Evolutionary conservation across 1,140 invertebrate species (phyloP), one percentile per base, ranked within the genome.

Genomic region (Leptopilina clavipes): DNA sequence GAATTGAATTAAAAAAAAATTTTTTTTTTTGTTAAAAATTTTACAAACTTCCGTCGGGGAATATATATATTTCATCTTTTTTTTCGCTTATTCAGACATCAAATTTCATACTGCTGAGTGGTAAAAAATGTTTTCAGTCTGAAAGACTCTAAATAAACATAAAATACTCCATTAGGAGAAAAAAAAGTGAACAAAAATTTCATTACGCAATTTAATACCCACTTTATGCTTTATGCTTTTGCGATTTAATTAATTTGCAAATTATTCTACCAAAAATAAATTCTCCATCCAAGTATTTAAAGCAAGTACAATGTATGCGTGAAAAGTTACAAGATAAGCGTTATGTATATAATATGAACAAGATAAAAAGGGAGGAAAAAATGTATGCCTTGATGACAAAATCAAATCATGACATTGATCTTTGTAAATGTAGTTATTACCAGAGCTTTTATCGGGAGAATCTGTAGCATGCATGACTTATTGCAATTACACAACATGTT

Each of bases 401-500:
- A 31, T 22, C 59, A 65, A 65, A 65, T 65, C 59, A 65, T 65
- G 59, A 31, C 59, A 65, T 22, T 65, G 59, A 65, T 65, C 59
- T 65, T 19, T 25, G 19, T 65, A 59, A 59, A 59, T 59, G 56
- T 59, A 59, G 56, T 22, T 22, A 65, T 65, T 65, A 65, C 25
- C 22, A 31, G 59, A 6, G 18, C 17, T 65, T 31, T 65, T 31
- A 14, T n/a, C 59, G 19, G 22, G 1, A 37, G 59, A 31, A 65
- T 65, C 59, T 31, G 59, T 22, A 65, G 25, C 25, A 12, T 31
- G 25, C 59, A 65, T 65, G 59, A 65, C 22, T 65, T 65, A 65
- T 37, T 65, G 59, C 59, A 65, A 65, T 65, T 65, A 65, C 59
- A 65, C 22, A 65, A 65, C 59, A 65, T 65, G 59, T 31, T 65